A percentile compares a stretch with the other conserved stretches of the same genome.
phyloP scores from a whole-genome alignment of 1,140 invertebrate species.

The Caenorhabditis tropicalis region DNA sequence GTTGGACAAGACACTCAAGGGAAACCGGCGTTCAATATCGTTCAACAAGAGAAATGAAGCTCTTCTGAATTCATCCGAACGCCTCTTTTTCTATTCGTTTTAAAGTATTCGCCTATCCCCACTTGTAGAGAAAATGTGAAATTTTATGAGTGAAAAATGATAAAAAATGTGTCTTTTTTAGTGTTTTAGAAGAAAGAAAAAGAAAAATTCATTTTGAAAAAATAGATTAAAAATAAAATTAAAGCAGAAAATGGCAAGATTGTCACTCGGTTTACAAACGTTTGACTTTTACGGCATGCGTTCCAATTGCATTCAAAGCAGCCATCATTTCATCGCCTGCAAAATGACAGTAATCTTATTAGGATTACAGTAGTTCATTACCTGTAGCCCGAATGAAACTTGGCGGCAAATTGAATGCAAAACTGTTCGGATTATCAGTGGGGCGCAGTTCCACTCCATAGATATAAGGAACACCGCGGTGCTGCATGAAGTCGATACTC shows the following conservation, averaged over 20 bases:
- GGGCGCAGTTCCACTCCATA: constrained; percentile 69
- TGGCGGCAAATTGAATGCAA: constrained; percentile 62
- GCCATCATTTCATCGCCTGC: constrained; percentile 60
- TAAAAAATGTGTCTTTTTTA: too few species aligned
- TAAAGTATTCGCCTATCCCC: too few species aligned
- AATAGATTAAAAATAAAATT: neutral
- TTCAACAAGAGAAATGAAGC: neutral
- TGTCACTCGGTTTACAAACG: constrained; percentile 11
- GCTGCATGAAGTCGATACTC: constrained; percentile 68
- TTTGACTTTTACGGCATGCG: constrained; percentile 50
- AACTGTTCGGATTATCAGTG: constrained; percentile 59
- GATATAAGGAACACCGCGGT: constrained; percentile 67
- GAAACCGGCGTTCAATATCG: neutral
- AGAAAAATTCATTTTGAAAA: neutral
- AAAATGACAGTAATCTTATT: constrained; percentile 20
- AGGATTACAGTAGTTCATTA: too few species aligned
- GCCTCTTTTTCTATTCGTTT: too few species aligned
- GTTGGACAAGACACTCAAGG: constrained; percentile 47
- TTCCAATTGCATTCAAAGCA: constrained; percentile 52
- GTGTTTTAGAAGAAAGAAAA: too few species aligned
- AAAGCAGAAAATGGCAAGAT: constrained; percentile 7
- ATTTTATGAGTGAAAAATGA: too few species aligned
- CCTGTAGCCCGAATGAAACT: constrained; percentile 58
- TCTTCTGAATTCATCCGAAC: too few species aligned
- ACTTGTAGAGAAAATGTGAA: too few species aligned